Base-by-base conservation (phyloP, 2,888 invertebrate species). In the Eristalis tenax region DNA sequence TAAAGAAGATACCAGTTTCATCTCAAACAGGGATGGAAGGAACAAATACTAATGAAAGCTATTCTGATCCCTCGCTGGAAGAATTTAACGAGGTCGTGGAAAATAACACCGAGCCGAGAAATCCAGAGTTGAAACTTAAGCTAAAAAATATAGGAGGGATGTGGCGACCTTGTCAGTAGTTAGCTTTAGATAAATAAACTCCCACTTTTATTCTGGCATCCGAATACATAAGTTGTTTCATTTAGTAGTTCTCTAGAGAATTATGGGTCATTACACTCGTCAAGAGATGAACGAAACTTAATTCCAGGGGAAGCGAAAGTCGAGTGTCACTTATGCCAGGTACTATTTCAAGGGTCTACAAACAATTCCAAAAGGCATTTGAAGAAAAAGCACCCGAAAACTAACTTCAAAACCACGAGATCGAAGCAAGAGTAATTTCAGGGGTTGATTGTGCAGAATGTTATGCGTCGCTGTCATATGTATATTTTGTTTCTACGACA, bases 1-100 rank as follows among this genome's bases (percentile, higher is more conserved):
- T 59, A 26, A 59, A 59, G 59, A 59, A 59, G 59, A 59, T 59
- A 15, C 59, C 59, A 59, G 59, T 59, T 59, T 28, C n/a, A 59
- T 59, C 26, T 26, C 59, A 23, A 50, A 50, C 18, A 50, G 50
- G 18, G 50, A 50, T 50, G 50, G 50, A 50, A 50, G 50, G 50
- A 50, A 50, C 18, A 50, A 8, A n/a, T 50, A 50, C 18, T 50
- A 50, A 50, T 50, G 50, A 18, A 50, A 18, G 50, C 50, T 18
- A 8, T 18, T 50, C 50, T 50, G 50, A 50, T 50, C 18, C 18
- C 18, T 38, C 50, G 10, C n/a, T 50, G 18, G 18, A 50, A 50
- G 50, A 50, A 50, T 50, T 18, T 18, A 22, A 50, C 18, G 50
- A 50, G 6, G 50, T 50, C 6, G 50, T 18, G 18, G 50, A 18